Base-by-base conservation (phyloP, 2,797 vertebrate species). In the Sebastes ruberrimus region DNA sequence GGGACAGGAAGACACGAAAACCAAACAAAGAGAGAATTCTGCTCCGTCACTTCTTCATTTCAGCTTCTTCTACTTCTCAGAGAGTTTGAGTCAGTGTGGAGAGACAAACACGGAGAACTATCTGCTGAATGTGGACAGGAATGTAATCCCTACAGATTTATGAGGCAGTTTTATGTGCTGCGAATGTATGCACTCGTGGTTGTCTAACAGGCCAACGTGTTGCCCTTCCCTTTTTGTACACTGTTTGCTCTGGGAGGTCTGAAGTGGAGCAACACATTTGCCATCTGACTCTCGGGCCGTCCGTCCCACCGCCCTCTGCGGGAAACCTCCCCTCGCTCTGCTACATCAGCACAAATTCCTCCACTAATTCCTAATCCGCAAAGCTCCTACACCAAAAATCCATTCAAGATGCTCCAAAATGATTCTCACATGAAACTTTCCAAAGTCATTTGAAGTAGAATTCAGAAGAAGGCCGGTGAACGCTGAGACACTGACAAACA, bases 11-110 rank as follows among this genome's bases (percentile, higher is more conserved):
- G 27, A 61, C 35, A 16, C 4, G 27, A n/a, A 83, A 72, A 77
- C 2, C 52, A 88, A 88, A 87, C 86, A 87, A 65, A 81, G 67
- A 78, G 1, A 70, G 74, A 69, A 61, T 86, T 87, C 84, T 80
- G 64, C 87, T 72, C 60, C 1, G 46, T 67, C 63, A 60, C 80
- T 46, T 69, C 23, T 68, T 61, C 35, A 8, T 20, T 25, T 2
- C 55, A 13, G 55, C 65, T 66, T 35, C 52, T 75, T 30, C 14
- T 27, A 0, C 46, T 25, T 11, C 1, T 28, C 32, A 16, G n/a
- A 49, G 63, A 49, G 63, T 74, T 70, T 61, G 28, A 66, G 3
- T 7, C 23, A 38, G 35, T 38, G 13, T 10, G 6, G 6, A 6
- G 56, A 56, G 16, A 53, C 7, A 30, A 46, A 35, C 30, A 35